Conservation (phyloP, 2,888 invertebrate species). For the Synanthedon andrenaeformis region DNA sequence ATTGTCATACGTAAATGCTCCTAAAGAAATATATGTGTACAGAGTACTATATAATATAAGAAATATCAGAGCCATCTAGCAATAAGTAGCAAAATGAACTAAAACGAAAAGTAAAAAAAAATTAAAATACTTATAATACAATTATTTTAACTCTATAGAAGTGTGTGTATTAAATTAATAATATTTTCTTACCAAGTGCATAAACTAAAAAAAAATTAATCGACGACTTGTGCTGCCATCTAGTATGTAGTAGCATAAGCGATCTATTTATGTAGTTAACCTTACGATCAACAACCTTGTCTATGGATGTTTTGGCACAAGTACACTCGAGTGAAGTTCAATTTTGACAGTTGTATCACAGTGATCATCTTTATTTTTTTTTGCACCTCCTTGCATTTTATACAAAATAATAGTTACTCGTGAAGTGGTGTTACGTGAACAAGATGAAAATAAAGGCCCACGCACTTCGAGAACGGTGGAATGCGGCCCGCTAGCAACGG, state of each 20-base stretch:
- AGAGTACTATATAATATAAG: no score
- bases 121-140: no score
- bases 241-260: conserved; percentile 34
- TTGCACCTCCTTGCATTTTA: conserved; percentile 68
- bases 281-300: conserved; percentile 31
- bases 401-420: conserved; percentile 69
- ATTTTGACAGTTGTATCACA: conserved; percentile 65
- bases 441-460: conserved; percentile 68
- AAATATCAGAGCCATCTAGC: no score
- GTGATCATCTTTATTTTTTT: conserved; percentile 59
- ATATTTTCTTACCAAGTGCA: no score
- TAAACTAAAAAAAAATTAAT: no score
- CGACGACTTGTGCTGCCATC: conserved; percentile 23
- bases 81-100: no score
- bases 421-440: conserved; percentile 69
- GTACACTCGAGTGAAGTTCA: conserved; percentile 58
- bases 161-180: no score
- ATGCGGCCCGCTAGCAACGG: conserved; percentile 65
- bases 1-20: no score
- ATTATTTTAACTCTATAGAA: no score
- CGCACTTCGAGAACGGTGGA: conserved; percentile 64
- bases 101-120: no score
- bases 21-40: no score
- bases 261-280: conserved; percentile 44
- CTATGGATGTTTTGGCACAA: conserved; percentile 59